Percentiles rank a stretch among this genome's conserved stretches.
These are phyloP conservation scores for Pitangus sulphuratus DNA, from an alignment of 2,797 vertebrate species.

Conservation along the genomic window DNA sequence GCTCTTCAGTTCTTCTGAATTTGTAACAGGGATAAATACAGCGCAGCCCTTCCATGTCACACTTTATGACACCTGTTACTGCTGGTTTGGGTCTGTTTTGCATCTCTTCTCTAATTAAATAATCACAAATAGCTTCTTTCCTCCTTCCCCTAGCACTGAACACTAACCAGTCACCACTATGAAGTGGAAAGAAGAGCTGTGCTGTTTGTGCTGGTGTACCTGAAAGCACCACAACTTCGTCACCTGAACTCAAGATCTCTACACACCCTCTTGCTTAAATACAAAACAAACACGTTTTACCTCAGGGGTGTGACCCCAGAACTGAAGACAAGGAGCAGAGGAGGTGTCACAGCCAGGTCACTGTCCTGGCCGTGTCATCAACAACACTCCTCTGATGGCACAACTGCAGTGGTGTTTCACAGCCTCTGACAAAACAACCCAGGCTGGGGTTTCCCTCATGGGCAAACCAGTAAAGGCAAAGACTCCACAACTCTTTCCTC, in stretches of 20 bases:
- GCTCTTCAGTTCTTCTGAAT: neutral
- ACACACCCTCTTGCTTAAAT: neutral
- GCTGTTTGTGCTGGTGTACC: constrained; percentile 41
- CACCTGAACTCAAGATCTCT: constrained; percentile 13
- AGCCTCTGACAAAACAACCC: neutral
- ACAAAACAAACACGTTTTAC: neutral
- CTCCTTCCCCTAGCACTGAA: neutral
- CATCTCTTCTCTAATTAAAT: neutral
- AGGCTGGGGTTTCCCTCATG: neutral
- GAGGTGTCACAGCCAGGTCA: neutral
- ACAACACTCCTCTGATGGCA: neutral
- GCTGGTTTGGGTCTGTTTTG: constrained; percentile 27
- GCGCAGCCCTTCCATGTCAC: constrained; percentile 1
- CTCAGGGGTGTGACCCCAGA: neutral
- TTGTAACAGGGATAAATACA: neutral
- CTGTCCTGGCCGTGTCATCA: neutral
- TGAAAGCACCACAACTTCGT: constrained; percentile 17
- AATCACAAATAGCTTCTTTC: neutral
- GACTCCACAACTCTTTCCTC: neutral
- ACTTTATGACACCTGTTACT: constrained; percentile 43
- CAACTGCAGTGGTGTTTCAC: neutral
- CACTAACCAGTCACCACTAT: neutral
- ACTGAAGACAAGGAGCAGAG: neutral
- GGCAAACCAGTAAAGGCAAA: neutral
- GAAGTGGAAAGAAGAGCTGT: neutral